These are phyloP conservation scores for Philotrypesis tridentata DNA, from an alignment of 1,140 invertebrate genomes.

Conservation along the genomic window DNA sequence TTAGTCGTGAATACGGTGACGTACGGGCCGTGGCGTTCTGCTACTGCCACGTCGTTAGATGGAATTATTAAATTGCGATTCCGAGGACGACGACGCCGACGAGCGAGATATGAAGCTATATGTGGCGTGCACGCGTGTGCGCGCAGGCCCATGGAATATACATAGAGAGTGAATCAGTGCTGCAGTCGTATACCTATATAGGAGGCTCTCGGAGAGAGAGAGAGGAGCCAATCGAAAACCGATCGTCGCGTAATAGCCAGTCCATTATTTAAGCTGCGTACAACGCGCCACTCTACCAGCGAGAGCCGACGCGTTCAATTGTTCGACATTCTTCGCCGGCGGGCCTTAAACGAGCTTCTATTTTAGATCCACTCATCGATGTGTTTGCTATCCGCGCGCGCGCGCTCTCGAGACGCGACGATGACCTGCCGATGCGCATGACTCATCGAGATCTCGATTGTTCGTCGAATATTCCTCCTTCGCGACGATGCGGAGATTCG, in stretches of 20 bases:
- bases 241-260: slow-evolving; percentile 39
- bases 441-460: not conserved
- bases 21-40: slow-evolving; percentile 59
- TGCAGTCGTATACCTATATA: not conserved
- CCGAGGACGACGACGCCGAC: slow-evolving; percentile 23
- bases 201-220: not conserved
- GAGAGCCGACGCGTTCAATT: slow-evolving; percentile 23
- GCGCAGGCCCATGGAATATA: not conserved
- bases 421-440: not conserved
- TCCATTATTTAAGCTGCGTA: slow-evolving; percentile 14
- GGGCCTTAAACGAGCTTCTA: slow-evolving; percentile 12
- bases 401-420: not conserved
- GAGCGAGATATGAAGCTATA: not conserved
- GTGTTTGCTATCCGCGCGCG: not conserved
- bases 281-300: too few species aligned
- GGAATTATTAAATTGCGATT: slow-evolving; percentile 61
- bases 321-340: slow-evolving; percentile 15
- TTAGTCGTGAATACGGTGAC: slow-evolving; percentile 66
- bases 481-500: too few species aligned
- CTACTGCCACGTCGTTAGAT: slow-evolving; percentile 56
- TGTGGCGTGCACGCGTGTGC: too few species aligned
- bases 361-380: slow-evolving; percentile 32
- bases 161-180: too few species aligned
- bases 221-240: slow-evolving; percentile 56
- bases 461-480: not conserved